Conservation (phyloP, 2,888 invertebrate species). For the Sphaeridia pumilis region DNA sequence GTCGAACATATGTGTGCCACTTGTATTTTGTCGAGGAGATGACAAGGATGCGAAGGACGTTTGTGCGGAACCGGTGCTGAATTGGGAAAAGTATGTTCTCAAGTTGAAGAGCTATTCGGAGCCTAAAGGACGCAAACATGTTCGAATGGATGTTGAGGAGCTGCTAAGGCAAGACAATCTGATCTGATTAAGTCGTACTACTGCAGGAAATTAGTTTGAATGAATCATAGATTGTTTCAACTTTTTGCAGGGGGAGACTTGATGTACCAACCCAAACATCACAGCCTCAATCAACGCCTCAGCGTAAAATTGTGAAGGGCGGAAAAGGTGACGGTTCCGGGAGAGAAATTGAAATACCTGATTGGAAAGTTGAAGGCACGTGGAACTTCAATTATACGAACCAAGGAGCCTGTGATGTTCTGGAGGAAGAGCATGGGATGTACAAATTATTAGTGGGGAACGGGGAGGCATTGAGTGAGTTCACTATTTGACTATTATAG, state of each 20-base stretch:
- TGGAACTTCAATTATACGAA: constrained; percentile 31
- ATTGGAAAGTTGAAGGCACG: constrained; percentile 22
- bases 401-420: constrained; percentile 25
- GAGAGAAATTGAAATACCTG: too few species aligned
- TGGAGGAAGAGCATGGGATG: not conserved
- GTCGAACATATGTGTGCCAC: constrained; percentile 21
- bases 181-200: too few species aligned
- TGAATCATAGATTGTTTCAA: too few species aligned
- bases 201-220: too few species aligned
- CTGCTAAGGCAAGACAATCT: too few species aligned
- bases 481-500: not conserved
- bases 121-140: too few species aligned
- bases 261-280: too few species aligned
- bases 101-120: not conserved
- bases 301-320: too few species aligned
- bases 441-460: constrained; percentile 19
- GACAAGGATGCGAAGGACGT: constrained; percentile 18
- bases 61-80: constrained; percentile 30
- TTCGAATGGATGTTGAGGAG: too few species aligned
- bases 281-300: too few species aligned
- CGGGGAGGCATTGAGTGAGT: constrained; percentile 27
- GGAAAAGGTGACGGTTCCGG: too few species aligned
- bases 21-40: constrained; percentile 22
- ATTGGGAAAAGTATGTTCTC: constrained; percentile 29
- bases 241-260: too few species aligned